Base-by-base conservation (phyloP, 2,888 invertebrate genomes). In the Merodon equestris region DNA sequence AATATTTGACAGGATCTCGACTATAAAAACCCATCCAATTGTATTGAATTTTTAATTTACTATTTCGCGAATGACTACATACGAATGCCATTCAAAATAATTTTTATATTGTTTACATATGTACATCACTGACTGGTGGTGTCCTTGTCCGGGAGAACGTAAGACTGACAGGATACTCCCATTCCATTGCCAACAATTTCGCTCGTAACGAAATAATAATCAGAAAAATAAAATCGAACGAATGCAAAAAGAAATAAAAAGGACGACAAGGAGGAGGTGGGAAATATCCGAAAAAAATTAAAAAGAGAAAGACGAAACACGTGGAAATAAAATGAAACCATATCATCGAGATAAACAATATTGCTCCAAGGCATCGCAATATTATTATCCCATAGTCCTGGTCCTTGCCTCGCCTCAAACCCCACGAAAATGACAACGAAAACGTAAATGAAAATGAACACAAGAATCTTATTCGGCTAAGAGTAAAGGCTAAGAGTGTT, bases 331-430 rank as follows among this genome's bases (percentile, higher is more conserved):
- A 64, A 71, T 53, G 60, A 63, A 74, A 70, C 68, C 68, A 79
- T 79, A 79, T 79, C 68, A 74, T 74, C 56, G 47, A 79, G 79
- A 70, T 79, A 79, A 74, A 60, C 79, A 79, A 79, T 79, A 70
- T 70, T 70, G 79, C 74, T 53, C 12, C 9, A 64, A 79, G 79
- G 68, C 54, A 79, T 70, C 50, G 74, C 64, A 74, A 63, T 79
- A 79, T 74, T 68, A 74, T 73, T 79, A 74, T 70, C 64, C 54
- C 63, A 73, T 79, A 27, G 63, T 56, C 48, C 13, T 68, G 47
- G 40, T 27, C 27, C 3, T 19, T 56, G 47, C 58, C 51, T n/a
- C 64, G 58, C 40, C 57, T 18, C 51, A 36, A 50, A 34, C 40
- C 27, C 27, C 3, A 27, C 27, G 27, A 50, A 34, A 63, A 45